These are phyloP conservation scores for Bubalus kerabau DNA, from an alignment of 2,113 vertebrate genomes.

Conservation along the genomic window DNA sequence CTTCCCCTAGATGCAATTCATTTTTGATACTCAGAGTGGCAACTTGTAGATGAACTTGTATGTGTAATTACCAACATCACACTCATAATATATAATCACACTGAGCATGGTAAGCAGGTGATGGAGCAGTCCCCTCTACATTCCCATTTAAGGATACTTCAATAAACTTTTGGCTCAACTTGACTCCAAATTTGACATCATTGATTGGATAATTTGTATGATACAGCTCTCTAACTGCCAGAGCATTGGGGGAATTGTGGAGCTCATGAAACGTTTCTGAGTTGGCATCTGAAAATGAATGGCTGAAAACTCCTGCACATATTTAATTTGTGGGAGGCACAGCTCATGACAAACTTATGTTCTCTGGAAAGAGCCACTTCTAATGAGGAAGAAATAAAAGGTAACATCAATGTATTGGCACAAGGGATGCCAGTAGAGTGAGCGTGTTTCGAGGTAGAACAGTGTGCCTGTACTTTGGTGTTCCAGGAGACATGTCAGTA, in stretches of 20 bases:
- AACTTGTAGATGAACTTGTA: neutral
- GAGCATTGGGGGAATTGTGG: neutral
- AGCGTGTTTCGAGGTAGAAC: rapidly evolving
- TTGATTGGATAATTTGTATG: neutral
- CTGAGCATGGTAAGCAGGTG: neutral
- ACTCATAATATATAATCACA: no score
- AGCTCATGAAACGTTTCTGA: neutral
- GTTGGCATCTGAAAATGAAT: neutral
- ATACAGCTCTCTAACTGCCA: neutral
- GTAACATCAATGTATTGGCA: neutral
- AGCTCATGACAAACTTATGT: neutral
- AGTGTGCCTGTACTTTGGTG: neutral
- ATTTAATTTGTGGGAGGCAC: neutral
- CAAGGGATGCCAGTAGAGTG: neutral
- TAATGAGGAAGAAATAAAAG: neutral
- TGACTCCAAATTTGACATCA: neutral
- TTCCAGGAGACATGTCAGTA: neutral
- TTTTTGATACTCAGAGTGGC: neutral
- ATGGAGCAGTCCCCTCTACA: neutral
- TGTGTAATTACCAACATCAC: neutral
- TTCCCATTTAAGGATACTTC: neutral
- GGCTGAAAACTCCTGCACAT: neutral
- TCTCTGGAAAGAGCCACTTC: neutral
- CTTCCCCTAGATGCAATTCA: neutral
- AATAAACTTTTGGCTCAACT: neutral